Evolutionary conservation across 1,140 invertebrate genomes (phyloP), one percentile per base, ranked within the genome.

Genomic region (Aphaenogaster floridana): DNA sequence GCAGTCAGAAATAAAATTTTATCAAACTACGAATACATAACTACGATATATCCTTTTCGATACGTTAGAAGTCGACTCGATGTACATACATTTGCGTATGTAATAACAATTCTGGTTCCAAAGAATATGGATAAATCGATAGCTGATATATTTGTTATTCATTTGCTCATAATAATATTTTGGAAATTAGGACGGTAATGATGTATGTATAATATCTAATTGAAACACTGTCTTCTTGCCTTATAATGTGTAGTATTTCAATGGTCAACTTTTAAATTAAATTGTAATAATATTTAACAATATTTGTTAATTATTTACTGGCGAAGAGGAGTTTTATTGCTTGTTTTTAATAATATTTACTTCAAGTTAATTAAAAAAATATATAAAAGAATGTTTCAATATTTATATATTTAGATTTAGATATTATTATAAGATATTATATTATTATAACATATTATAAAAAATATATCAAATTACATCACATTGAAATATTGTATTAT

Each of bases 71-170:
- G 1, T n/a, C 79, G 48, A 39, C 13, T 42, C 21, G 15, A 71
- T 34, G 1, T 69, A 52, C 28, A 13, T 17, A 61, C 13, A 71
- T 71, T 71, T 45, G 74, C 36, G 13, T 57, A 42, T 7, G n/a
- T 48, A 79, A 79, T 79, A 66, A 68, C 45, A 68, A 21, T 68
- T 42, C 52, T 15, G 54, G 28, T 28, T 68, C 3, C n/a, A 15
- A n/a, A 7, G 6, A n/a, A 80, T 68, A 36, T 45, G 11, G 15
- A 61, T 8, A 68, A 80, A 80, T 80, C 45, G n/a, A 80, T 42
- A 68, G 4, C 1, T 34, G n/a, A 36, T 17, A 63, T 3, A 78
- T 63, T 42, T 45, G 36, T 6, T 54, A 76, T 72, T 36, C 15
- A 36, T 52, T 68, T 45, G 34, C 7, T 42, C 13, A 80, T 68